phyloP scores from a whole-genome alignment of 2,113 vertebrate species.

The Cyprinodon variegatus region DNA sequence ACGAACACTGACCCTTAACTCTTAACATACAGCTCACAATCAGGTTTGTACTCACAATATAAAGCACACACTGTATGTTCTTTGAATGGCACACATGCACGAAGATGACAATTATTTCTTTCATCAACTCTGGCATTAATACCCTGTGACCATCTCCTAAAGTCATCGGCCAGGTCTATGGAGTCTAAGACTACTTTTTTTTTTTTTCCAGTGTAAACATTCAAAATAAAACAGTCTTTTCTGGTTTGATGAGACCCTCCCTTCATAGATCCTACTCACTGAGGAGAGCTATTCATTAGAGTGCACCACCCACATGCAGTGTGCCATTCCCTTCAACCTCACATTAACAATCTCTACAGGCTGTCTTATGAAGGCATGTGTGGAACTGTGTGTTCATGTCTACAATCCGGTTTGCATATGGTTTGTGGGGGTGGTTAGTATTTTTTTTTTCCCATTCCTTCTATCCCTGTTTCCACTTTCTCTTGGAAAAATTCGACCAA shows the following conservation, averaged over 20 bases:
- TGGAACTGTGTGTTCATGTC: conserved; percentile 7
- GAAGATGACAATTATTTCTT: conserved; percentile 43
- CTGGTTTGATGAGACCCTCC: conserved; percentile 63
- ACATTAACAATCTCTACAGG: conserved; percentile 61
- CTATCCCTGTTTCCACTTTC: conserved; percentile 57
- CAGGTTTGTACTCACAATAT: conserved; percentile 3
- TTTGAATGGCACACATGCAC: conserved; percentile 25
- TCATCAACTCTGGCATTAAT: conserved; percentile 53
- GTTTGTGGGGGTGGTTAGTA: conserved; percentile 31
- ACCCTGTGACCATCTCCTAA: conserved; percentile 39
- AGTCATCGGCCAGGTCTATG: conserved; percentile 26
- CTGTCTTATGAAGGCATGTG: conserved; percentile 37
- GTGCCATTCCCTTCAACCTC: conserved; percentile 68
- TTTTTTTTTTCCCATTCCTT: conserved; percentile 43
- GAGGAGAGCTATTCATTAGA: conserved; percentile 75
- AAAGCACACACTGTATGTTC: conserved; percentile 23
- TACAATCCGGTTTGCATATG: conserved; percentile 41
- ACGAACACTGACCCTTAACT: conserved; percentile 51
- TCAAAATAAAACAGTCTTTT: conserved; percentile 63
- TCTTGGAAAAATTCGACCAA: conserved; percentile 49
- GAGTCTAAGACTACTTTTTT: conserved; percentile 28
- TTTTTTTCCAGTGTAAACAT: conserved; percentile 42
- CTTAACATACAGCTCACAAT: conserved; percentile 25
- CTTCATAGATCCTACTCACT: conserved; percentile 59
- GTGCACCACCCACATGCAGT: conserved; percentile 70